Evolutionary conservation across 1,140 invertebrate genomes (phyloP), one percentile per base, ranked within the genome.

Genomic region (Latrodectus geometricus): DNA sequence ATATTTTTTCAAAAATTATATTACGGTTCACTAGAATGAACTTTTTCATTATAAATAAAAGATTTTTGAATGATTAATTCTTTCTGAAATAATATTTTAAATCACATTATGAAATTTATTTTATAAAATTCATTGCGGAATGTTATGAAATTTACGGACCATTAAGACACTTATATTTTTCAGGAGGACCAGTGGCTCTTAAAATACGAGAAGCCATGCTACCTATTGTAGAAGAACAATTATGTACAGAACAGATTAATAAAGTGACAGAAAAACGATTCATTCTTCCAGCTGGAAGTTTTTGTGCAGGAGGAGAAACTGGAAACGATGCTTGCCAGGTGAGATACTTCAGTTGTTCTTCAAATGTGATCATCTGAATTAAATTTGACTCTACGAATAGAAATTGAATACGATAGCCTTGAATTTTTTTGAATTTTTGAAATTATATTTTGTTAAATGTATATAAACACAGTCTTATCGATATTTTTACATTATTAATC

Each of bases 241-340:
- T 97, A 90, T 98, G 96, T 90, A 95, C 97, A 69, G 93, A 96
- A 21, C 97, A 97, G 92, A 96, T 97, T 14, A 98, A 97, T 90
- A 95, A 96, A 1, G 96, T 97, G 23, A 97, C 96, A 0, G 96
- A 97, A 90, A 97, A 97, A 91, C 96, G 96, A 89, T 98, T 98
- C 90, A 97, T 97, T 88, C 90, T 98, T 88, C 96, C 96, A 20
- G 96, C 96, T 4, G 96, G 95, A 88, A 97, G 96, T 90, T 98
- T 97, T 92, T 98, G 97, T 91, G 96, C 96, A 11, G 96, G 97
- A 14, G 97, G 96, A 0, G 96, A 97, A 91, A 94, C 95, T 89
- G 96, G 96, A 72, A 96, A 97, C 90, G 96, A 98, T 91, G 96
- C 96, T 72, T 98, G 97, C 90, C 97, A 97, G 94, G 96, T 96